Conservation (phyloP, 2,797 vertebrate genomes). For the Pantherophis alleghaniensis region DNA sequence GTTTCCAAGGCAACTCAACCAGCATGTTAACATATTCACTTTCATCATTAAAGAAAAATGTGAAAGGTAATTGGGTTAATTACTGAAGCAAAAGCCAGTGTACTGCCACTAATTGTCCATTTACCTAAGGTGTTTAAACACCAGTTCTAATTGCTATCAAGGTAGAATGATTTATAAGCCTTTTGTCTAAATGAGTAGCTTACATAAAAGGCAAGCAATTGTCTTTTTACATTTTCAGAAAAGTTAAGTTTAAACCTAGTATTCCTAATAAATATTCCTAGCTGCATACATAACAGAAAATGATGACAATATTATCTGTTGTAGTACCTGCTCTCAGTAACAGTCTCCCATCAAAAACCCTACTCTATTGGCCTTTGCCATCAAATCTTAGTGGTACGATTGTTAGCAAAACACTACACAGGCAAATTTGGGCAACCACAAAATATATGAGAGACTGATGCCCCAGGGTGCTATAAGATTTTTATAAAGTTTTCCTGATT, state of each 20-base stretch:
- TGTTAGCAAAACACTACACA: not conserved
- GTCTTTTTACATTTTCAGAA: not conserved
- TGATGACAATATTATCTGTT: not conserved
- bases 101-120: slow-evolving; percentile 42
- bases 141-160: slow-evolving; percentile 43
- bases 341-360: not conserved
- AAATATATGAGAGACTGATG: not conserved
- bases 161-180: slow-evolving; percentile 46
- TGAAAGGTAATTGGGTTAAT: slow-evolving; percentile 70
- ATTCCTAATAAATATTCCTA: not conserved
- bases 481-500: not conserved
- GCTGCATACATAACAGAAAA: slow-evolving; percentile 10
- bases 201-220: not conserved
- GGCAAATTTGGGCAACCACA: not conserved
- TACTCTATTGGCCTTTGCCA: not conserved
- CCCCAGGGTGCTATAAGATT: not conserved
- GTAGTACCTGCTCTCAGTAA: not conserved
- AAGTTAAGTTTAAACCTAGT: not conserved
- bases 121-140: slow-evolving; percentile 47
- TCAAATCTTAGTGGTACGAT: not conserved
- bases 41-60: slow-evolving; percentile 60
- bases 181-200: slow-evolving; percentile 37
- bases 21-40: slow-evolving; percentile 53
- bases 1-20: slow-evolving; percentile 66
- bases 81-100: slow-evolving; percentile 59